Percentiles rank a stretch among this genome's conserved stretches.
Conservation (phyloP, 2,113 vertebrate species). For the Hippoglossus stenolepis region DNA sequence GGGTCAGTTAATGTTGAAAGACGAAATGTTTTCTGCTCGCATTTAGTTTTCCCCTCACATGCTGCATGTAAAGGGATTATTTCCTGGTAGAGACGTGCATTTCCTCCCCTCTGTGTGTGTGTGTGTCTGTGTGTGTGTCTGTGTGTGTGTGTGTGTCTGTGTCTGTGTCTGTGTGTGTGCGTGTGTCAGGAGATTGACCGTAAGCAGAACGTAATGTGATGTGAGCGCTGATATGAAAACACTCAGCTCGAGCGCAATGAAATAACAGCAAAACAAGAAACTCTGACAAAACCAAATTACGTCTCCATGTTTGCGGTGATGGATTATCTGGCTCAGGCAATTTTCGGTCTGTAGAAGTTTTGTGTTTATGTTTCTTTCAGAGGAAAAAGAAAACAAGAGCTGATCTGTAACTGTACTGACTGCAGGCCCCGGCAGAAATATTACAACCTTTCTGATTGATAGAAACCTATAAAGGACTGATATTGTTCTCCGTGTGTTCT, state of each 20-base stretch:
- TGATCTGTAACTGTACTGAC: conserved; percentile 24
- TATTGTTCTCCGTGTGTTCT: conserved; percentile 13
- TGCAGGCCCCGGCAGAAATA: conserved; percentile 41
- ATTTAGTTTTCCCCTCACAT: neutral
- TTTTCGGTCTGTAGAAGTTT: conserved; percentile 52
- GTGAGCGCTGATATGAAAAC: conserved; percentile 68
- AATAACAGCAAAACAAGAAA: conserved; percentile 72
- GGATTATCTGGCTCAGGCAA: conserved; percentile 61
- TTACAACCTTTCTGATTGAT: conserved; percentile 25
- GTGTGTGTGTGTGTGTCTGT: neutral
- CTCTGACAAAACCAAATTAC: conserved; percentile 72
- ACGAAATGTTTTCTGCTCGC: conserved; percentile 11
- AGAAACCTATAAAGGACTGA: conserved; percentile 37
- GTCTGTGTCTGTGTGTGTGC: neutral
- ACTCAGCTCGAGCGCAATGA: conserved; percentile 56
- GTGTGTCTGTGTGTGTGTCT: neutral
- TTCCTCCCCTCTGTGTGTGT: neutral
- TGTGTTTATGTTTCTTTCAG: neutral
- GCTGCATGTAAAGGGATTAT: conserved; percentile 20
- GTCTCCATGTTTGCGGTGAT: conserved; percentile 67
- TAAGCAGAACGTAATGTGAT: conserved; percentile 62
- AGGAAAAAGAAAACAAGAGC: conserved; percentile 32
- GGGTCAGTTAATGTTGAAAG: conserved; percentile 23
- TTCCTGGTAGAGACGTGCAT: neutral
- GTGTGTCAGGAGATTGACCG: conserved; percentile 57